These are phyloP conservation scores for Cyphomyrmex costatus DNA, from an alignment of 1,140 invertebrate genomes.

Conservation along the genomic window DNA sequence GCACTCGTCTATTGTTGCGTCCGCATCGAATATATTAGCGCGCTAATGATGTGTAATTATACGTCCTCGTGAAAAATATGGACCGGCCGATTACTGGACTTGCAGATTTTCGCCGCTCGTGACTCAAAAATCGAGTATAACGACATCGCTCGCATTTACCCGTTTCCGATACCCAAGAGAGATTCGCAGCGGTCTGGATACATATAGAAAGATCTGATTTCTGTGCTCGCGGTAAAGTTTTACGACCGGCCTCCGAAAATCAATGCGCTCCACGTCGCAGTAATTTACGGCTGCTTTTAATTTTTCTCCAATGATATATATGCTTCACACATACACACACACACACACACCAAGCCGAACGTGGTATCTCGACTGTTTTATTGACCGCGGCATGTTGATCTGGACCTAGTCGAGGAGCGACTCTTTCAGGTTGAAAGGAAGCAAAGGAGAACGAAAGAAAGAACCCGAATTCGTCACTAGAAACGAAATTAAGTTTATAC, in stretches of 20 bases:
- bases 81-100: conserved; percentile 1
- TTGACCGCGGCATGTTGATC: conserved; percentile 16
- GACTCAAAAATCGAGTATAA: conserved; percentile 47
- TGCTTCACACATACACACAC: background rate
- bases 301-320: background rate
- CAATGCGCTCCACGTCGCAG: conserved; percentile 62
- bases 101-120: conserved; percentile 37
- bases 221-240: conserved; percentile 53
- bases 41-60: conserved; percentile 50
- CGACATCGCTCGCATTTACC: conserved; percentile 50
- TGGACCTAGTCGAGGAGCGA: background rate
- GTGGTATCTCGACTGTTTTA: conserved; percentile 17
- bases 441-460: background rate
- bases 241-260: conserved; percentile 63
- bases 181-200: conserved; percentile 44
- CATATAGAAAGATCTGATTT: conserved; percentile 68
- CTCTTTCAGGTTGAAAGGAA: background rate
- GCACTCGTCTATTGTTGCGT: conserved; percentile 44
- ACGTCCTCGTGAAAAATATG: conserved; percentile 43
- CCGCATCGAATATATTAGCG: conserved; percentile 7
- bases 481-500: conserved; percentile 31
- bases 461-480: background rate
- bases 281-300: conserved; percentile 66
- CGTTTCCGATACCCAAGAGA: conserved; percentile 38
- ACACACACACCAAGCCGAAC: background rate